Evolutionary conservation across 2,797 vertebrate genomes (phyloP).

Genomic region (Champsocephalus gunnari): DNA sequence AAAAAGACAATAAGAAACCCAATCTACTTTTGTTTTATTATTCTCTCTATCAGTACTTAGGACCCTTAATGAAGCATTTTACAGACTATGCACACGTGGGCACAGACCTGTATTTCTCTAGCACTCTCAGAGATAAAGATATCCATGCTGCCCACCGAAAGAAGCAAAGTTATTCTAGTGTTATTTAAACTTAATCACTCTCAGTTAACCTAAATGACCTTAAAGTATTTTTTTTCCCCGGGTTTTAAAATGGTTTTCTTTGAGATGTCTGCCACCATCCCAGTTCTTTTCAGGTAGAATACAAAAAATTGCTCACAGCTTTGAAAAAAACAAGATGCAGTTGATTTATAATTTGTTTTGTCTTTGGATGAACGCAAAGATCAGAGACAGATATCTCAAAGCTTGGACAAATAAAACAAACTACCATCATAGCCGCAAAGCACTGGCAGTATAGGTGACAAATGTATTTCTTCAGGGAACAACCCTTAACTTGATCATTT

Average conservation of each 20-base stretch:
- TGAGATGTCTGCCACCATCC: neutral
- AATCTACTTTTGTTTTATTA: constrained; percentile 60
- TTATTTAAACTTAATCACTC: neutral
- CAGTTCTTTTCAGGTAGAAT: neutral
- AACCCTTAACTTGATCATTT: too few relatives aligned
- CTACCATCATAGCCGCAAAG: neutral
- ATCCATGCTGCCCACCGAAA: neutral
- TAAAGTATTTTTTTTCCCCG: neutral
- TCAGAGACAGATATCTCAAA: neutral
- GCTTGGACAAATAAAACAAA: neutral
- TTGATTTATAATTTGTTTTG: neutral
- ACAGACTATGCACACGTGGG: constrained; percentile 1
- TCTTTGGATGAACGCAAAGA: neutral
- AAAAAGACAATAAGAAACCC: constrained; percentile 32
- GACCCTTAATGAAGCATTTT: constrained; percentile 19
- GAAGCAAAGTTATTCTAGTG: neutral
- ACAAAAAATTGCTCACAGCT: neutral
- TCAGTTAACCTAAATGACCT: neutral
- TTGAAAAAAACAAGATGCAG: neutral
- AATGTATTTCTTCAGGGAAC: neutral
- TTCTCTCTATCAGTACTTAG: constrained; percentile 38
- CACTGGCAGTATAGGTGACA: neutral
- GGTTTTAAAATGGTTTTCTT: neutral
- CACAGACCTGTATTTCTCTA: neutral
- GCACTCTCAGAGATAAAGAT: constrained; percentile 13